Conservation (phyloP, 2,888 invertebrate genomes). For the Neoscelio sp. region DNA sequence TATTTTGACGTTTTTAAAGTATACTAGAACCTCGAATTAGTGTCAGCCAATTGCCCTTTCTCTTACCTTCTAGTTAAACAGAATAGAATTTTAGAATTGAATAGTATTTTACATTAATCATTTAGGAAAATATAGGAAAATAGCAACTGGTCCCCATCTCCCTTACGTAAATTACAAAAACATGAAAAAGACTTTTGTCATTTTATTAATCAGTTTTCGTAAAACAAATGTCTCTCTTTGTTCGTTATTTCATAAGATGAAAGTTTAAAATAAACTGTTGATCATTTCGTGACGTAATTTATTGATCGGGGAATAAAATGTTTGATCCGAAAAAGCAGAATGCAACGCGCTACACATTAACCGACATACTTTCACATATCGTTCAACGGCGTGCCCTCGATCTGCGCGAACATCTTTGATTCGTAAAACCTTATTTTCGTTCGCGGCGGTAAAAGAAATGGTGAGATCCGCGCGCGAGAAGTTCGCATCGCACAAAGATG, state of each 20-base stretch:
- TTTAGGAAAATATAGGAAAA: too few relatives aligned
- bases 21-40: too few relatives aligned
- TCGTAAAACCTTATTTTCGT: constrained; percentile 34
- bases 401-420: constrained; percentile 44
- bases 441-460: constrained; percentile 8
- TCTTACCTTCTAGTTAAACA: too few relatives aligned
- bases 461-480: constrained; percentile 6
- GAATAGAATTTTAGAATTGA: too few relatives aligned
- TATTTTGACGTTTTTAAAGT: too few relatives aligned
- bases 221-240: background rate
- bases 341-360: constrained; percentile 20
- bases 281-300: constrained; percentile 13
- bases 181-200: too few relatives aligned
- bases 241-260: too few relatives aligned
- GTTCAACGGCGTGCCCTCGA: constrained; percentile 44
- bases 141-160: too few relatives aligned
- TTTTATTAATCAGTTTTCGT: background rate
- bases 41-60: too few relatives aligned
- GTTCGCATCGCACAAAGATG: constrained; percentile 40
- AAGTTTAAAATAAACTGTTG: too few relatives aligned
- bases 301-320: constrained; percentile 11
- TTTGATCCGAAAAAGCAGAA: constrained; percentile 1
- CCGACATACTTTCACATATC: constrained; percentile 55
- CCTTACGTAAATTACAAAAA: too few relatives aligned
- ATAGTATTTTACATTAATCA: too few relatives aligned